Percentiles rank a stretch among this genome's conserved stretches.
phyloP scores from a whole-genome alignment of 2,888 invertebrate species.

The Plagodis dolabraria region DNA sequence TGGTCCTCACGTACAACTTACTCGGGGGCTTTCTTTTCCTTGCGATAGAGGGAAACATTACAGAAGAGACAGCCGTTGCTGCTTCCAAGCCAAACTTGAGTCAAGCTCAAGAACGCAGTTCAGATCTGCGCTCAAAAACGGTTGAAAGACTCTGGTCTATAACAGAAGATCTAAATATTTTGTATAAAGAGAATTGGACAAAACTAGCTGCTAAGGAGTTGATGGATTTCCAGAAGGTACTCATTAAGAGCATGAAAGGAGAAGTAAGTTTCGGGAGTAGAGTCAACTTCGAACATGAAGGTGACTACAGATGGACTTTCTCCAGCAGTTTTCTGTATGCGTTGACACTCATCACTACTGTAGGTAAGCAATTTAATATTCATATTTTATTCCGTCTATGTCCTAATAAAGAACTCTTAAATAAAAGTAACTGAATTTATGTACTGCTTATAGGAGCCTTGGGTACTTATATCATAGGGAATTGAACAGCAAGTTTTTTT shows the following conservation, averaged over 20 bases:
- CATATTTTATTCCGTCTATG: not conserved
- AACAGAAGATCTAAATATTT: slow-evolving; percentile 93
- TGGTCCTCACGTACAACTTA: slow-evolving; percentile 96
- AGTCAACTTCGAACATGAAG: slow-evolving; percentile 54
- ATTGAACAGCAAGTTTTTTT: no score
- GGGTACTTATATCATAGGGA: no score
- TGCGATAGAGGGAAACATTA: slow-evolving; percentile 89
- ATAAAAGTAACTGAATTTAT: no score
- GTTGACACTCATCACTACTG: slow-evolving; percentile 96
- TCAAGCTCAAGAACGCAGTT: slow-evolving; percentile 77
- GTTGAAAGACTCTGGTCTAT: slow-evolving; percentile 94
- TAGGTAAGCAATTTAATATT: slow-evolving; percentile 84
- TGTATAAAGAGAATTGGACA: slow-evolving; percentile 97
- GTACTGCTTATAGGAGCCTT: no score
- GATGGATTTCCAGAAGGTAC: slow-evolving; percentile 90
- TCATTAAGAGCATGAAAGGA: slow-evolving; percentile 76
- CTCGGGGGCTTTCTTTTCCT: slow-evolving; percentile 96
- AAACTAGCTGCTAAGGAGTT: slow-evolving; percentile 94
- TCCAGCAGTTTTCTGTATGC: slow-evolving; percentile 97
- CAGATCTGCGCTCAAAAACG: slow-evolving; percentile 87
- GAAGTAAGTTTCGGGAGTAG: slow-evolving; percentile 67
- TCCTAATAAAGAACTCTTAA: not conserved
- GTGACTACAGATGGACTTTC: slow-evolving; percentile 93
- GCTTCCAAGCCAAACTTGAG: slow-evolving; percentile 87
- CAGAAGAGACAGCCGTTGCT: slow-evolving; percentile 86